Percentiles rank a stretch among this genome's conserved stretches.
Evolutionary conservation across 1,140 invertebrate species (phyloP).

Genomic region (Luehdorfia chinensis): DNA sequence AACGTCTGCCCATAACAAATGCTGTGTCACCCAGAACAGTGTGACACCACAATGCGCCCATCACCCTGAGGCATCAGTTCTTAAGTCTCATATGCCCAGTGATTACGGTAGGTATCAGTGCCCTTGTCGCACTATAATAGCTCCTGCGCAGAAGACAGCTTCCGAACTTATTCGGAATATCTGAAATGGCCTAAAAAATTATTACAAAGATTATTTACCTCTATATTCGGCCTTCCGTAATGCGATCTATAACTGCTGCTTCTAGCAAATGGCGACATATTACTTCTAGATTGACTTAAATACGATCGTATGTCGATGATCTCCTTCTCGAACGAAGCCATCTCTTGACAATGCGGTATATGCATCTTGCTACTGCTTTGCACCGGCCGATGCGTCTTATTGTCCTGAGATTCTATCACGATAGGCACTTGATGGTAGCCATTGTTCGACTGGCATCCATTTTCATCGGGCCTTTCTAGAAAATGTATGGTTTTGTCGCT

Average conservation of each 20-base stretch:
- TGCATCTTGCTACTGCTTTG: conserved; percentile 58
- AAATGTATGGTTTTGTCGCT: conserved; percentile 57
- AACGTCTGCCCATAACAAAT: no score
- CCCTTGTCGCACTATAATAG: no score
- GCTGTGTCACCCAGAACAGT: no score
- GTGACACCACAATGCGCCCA: no score
- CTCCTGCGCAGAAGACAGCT: no score
- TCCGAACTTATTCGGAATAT: no score
- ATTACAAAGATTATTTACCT: conserved; percentile 48
- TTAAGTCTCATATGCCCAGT: no score
- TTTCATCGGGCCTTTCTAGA: conserved; percentile 46
- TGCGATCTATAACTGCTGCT: conserved; percentile 81
- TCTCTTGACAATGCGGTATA: conserved; percentile 37
- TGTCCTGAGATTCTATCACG: conserved; percentile 79
- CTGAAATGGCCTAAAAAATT: no score
- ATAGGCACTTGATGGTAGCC: conserved; percentile 81
- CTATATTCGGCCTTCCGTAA: conserved; percentile 76
- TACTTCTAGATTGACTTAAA: conserved; percentile 82
- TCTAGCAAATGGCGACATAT: conserved; percentile 80
- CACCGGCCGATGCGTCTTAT: conserved; percentile 38
- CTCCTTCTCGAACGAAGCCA: conserved; percentile 71
- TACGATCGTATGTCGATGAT: conserved; percentile 83
- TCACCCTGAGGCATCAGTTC: no score
- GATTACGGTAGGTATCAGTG: no score
- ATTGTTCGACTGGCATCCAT: conserved; percentile 49